These are phyloP conservation scores for Aplysia californica DNA, from an alignment of 1,140 invertebrate genomes.

Conservation along the genomic window DNA sequence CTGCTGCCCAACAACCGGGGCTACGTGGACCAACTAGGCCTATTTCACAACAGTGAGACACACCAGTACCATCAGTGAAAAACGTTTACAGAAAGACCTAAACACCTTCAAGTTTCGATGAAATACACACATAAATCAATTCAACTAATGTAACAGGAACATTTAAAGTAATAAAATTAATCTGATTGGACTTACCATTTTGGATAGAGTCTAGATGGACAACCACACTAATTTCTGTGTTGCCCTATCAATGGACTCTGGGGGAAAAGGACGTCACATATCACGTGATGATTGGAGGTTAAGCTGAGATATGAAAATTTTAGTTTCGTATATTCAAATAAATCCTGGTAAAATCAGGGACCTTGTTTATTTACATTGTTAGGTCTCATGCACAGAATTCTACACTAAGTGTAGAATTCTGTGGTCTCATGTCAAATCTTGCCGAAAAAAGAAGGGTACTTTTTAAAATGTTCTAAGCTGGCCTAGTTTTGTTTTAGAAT, in stretches of 20 bases:
- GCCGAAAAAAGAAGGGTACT: neutral
- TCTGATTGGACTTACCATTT: constrained; percentile 55
- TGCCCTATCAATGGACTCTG: constrained; percentile 45
- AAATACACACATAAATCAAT: neutral
- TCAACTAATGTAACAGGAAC: too few relatives aligned
- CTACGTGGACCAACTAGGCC: too few relatives aligned
- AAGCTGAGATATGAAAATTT: too few relatives aligned
- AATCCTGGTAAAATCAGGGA: too few relatives aligned
- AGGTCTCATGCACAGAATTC: too few relatives aligned
- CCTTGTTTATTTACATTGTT: neutral
- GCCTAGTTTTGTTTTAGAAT: neutral
- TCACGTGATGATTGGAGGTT: constrained; percentile 6
- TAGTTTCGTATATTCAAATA: constrained; percentile 25
- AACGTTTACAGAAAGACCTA: neutral
- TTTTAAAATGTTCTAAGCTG: neutral
- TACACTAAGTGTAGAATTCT: too few relatives aligned
- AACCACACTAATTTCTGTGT: constrained; percentile 34
- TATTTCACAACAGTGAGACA: too few relatives aligned
- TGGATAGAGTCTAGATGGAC: constrained; percentile 52
- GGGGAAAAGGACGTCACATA: constrained; percentile 8
- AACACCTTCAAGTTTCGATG: neutral
- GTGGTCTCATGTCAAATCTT: too few relatives aligned
- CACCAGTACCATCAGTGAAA: too few relatives aligned
- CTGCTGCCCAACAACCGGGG: too few relatives aligned
- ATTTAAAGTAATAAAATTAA: too few relatives aligned